Evolutionary conservation across 2,888 invertebrate genomes (phyloP).

Genomic region (Furcula furcula): DNA sequence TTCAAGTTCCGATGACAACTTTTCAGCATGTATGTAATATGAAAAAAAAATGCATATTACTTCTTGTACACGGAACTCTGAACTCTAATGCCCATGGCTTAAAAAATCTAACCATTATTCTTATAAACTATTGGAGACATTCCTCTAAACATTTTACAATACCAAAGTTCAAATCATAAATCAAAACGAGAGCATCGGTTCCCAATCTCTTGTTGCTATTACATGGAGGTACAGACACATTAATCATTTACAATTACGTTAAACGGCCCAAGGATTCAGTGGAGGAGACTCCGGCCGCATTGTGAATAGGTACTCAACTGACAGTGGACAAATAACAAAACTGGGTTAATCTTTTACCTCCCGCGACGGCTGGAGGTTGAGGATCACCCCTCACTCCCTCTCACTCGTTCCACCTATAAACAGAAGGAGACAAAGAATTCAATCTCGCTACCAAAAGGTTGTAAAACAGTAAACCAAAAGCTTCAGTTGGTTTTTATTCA

Average conservation of each 20-base stretch:
- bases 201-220: constrained; percentile 67
- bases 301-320: constrained; percentile 80
- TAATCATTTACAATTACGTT: constrained; percentile 81
- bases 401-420: constrained; percentile 54
- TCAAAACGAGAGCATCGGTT: constrained; percentile 64
- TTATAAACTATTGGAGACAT: constrained; percentile 23
- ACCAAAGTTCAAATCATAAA: constrained; percentile 55
- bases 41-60: too few relatives aligned
- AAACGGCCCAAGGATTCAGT: constrained; percentile 72
- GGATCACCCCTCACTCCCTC: constrained; percentile 62
- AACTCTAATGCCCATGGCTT: too few relatives aligned
- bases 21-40: too few relatives aligned
- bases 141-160: constrained; percentile 40
- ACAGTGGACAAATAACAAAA: constrained; percentile 82
- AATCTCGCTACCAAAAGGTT: constrained; percentile 46
- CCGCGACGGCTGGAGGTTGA: constrained; percentile 65
- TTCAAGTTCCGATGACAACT: too few relatives aligned
- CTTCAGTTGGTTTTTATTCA: constrained; percentile 35
- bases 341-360: constrained; percentile 82
- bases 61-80: too few relatives aligned
- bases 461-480: constrained; percentile 30
- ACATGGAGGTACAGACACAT: constrained; percentile 67
- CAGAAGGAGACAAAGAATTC: constrained; percentile 58
- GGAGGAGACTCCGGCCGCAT: constrained; percentile 72
- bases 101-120: constrained; percentile 1